Evolutionary conservation across 2,888 invertebrate genomes (phyloP), one percentile per base, ranked within the genome.

Genomic region (Micropterix aruncella): DNA sequence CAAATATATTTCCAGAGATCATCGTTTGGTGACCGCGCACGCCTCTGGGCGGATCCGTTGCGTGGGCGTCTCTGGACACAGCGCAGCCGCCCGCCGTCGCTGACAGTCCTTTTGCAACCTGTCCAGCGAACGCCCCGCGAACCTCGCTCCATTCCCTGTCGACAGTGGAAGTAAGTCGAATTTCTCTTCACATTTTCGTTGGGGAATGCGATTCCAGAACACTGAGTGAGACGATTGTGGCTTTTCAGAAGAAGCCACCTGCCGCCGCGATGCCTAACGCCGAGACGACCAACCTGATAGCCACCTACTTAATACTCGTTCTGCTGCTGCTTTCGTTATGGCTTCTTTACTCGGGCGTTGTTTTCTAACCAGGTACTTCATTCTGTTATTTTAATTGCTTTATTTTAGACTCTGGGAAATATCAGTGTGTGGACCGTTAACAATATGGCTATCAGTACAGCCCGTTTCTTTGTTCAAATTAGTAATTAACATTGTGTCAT

Each of bases 241-340:
- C 27, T 7, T 27, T 27, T 5, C 27, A 27, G 27, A 5, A 27
- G 27, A 12, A 27, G 27, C 27, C 40, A 27, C 16, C n/a, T 19
- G 12, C 18, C 19, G 36, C 46, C 47, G 53, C 58, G 55, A 70
- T 71, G 71, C 67, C 71, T 45, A 60, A 71, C 61, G 66, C 69
- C 59, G 82, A 83, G 67, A 75, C 79, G 47, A 73, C 73, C 50
- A 82, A 74, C 60, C 72, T 83, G 51, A 66, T 81, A 56, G 78
- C 80, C 57, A 83, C 83, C 52, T 83, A 82, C 58, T 62, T 79
- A 54, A 82, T 83, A 59, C 63, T 83, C 59, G 74, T 80, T 54
- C 64, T 78, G 38, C 67, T 83, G 37, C 66, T 83, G 44, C 70
- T 78, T 54, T 72, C 77, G 45, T 69, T 83, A 43, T 83, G 80